Evolutionary conservation across 1,140 invertebrate species (phyloP), one percentile per base, ranked within the genome.

Genomic region (Zaprionus davidi): DNA sequence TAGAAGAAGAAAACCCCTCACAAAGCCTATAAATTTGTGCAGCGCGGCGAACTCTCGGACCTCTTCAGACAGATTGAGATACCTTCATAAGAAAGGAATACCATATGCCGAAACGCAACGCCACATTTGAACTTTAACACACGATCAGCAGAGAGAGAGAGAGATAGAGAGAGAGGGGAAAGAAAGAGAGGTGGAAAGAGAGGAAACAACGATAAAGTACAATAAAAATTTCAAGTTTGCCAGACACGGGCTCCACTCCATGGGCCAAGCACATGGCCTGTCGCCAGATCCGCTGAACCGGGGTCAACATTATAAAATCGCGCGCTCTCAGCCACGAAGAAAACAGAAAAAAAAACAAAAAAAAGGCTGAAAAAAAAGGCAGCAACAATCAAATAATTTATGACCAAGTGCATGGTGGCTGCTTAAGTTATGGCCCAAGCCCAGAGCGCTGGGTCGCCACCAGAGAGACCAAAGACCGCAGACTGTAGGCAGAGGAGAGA

Each of bases 101-200:
- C 36, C 41, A 26, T n/a, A 65, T 56, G 28, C 57, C 28, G 22
- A 34, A 64, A 38, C 12, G 58, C 81, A 56, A 85, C 82, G 73
- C n/a, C 83, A 79, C 85, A 88, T 88, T 90, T 88, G 85, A 88
- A 88, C 85, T 88, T 88, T 88, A 88, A 88, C 85, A 88, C 85
- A 81, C 85, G 76, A 81, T 78, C 74, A 57, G 22, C 55, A 62
- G 41, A 20, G 26, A 55, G 13, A 26, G 57, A 66, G 63, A 71
- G 63, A 63, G 41, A 71, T 6, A 17, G 49, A 28, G 13, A n/a
- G n/a, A n/a, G n/a, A n/a, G 22, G 31, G 15, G 17, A 9, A 28
- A 26, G 9, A 0, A 3, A 38, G 17, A 31, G 26, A 13, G 28
- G 6, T 41, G 38, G 3, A 53, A 38, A 20, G 38, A 41, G 41